Base-by-base conservation (phyloP, 2,888 invertebrate species). In the Drosophila conformis region DNA sequence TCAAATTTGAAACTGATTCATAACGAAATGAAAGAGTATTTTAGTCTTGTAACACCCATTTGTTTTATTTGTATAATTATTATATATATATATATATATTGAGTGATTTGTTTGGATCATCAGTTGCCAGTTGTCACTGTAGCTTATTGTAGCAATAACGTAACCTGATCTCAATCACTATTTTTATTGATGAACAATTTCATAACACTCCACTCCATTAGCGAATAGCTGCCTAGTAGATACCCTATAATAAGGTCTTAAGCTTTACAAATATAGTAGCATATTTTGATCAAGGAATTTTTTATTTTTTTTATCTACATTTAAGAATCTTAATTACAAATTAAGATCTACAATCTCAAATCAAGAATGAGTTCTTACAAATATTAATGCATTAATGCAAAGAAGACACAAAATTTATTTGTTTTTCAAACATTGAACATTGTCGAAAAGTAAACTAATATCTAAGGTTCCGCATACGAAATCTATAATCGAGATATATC, bases 231-330 rank as follows among this genome's bases (percentile, higher is more conserved):
- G 6, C 6, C 13, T 13, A n/a, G 6, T 11, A 11, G n/a, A 42
- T 74, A 68, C 66, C 31, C 73, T 52, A 3, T 18, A 56, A 8
- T 8, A 33, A 33, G 4, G 31, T 10, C 10, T 33, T 42, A 21
- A 15, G 46, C 3, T 2, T 21, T 21, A 10, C 10, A 21, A 42
- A 5, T 11, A 21, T 42, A 5, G 40, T 11, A 21, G 5, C 11
- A 11, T 21, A 21, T 31, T 31, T 8, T 2, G 31, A 31, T 31
- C 31, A 8, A 31, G 31, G 31, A 8, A 0, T 31, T 8, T 31
- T 0, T 31, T 8, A 1, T 31, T 31, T 31, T 31, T 31, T 10
- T 2, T 31, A 2, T 31, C 10, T 10, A 33, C 1, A 33, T 11
- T 33, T 33, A 10, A 4, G n/a, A 2, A 40, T 40, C 2, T n/a